Evolutionary conservation across 2,797 vertebrate species (phyloP), one percentile per base, ranked within the genome.

Genomic region (Rhabdomys pumilio): DNA sequence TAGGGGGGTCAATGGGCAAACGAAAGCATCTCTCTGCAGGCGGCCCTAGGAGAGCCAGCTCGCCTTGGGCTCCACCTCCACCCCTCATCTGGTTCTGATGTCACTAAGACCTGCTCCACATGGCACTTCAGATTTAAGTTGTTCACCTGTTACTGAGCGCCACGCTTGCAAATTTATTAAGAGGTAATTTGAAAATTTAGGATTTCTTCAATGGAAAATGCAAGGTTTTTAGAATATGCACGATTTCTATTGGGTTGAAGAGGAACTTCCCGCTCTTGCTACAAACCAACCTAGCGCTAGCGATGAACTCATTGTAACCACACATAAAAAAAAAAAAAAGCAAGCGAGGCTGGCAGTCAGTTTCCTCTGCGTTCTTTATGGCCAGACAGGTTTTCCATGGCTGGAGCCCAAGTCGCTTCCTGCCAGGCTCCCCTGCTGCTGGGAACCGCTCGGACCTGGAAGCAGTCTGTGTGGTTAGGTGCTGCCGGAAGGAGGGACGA

Each of bases 91-190:
- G 50, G 86, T 89, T 85, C 53, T 11, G 41, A 65, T 47, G 65
- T 91, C 26, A 7, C 22, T 53, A 57, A 79, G 79, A 11, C 26
- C 44, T 20, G 0, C 73, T 79, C 59, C 24, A 63, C 15, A 50
- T 6, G 3, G 22, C 10, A 34, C 61, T 93, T 72, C 29, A 41
- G 57, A 75, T 82, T 82, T n/a, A 73, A 90, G 84, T 72, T 26
- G 14, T 5, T 34, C 41, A 20, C 72, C 34, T 22, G n/a, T 41
- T 26, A 29, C 79, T 55, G 31, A 47, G 34, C 24, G 61, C 75
- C 24, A 31, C 10, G 44, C 31, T 93, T 47, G 82, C 65, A 75
- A 69, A 91, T 95, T 94, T 86, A 61, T 95, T 50, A 83, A 50
- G 47, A 63, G 24, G 59, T 38, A 83, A 72, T 63, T 53, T 59